Base-by-base conservation (phyloP, 2,888 invertebrate species). In the Fabriciana adippe region DNA sequence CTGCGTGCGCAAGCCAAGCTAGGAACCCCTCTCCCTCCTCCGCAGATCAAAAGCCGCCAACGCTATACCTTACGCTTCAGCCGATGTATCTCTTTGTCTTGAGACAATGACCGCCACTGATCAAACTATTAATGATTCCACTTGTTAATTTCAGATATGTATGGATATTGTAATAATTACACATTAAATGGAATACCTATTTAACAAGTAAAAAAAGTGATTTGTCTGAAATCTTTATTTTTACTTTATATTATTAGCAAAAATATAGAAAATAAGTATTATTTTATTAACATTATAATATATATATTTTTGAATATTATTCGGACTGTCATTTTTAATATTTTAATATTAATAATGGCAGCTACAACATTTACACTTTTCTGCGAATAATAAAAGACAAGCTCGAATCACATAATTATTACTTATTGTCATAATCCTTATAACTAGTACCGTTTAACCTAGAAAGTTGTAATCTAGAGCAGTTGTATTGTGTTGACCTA, bases 1-100 rank as follows among this genome's bases (percentile, higher is more conserved):
- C 68, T 87, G 89, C 87, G 88, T 81, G 90, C 91, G 90, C 90
- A 88, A 6, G 72, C 61, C 35, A 64, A 73, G 73, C 76, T 78
- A 75, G 74, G 67, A 54, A 72, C 70, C 78, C 78, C 78, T 75
- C 73, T 73, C 76, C 77, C 71, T 73, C 72, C 72, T 72, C 70
- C 70, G 71, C 72, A 74, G 72, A 75, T 75, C 75, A 76, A 78
- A 72, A 71, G 74, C 78, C 77, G 78, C 76, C 78, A 78, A 78
- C 75, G 68, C 70, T 67, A 65, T 68, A 71, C 72, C 73, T 69
- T 79, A 61, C 61, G 61, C 80, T 80, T 75, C 75, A 77, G 79
- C 80, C 79, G 76, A 80, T 81, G 78, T 78, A 76, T 81, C 83
- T 81, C 82, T 87, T 90, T 86, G 87, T 85, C 83, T 75, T 71